Evolutionary conservation across 2,888 invertebrate genomes (phyloP), one percentile per base, ranked within the genome.

Genomic region (Eupeodes luniger): DNA sequence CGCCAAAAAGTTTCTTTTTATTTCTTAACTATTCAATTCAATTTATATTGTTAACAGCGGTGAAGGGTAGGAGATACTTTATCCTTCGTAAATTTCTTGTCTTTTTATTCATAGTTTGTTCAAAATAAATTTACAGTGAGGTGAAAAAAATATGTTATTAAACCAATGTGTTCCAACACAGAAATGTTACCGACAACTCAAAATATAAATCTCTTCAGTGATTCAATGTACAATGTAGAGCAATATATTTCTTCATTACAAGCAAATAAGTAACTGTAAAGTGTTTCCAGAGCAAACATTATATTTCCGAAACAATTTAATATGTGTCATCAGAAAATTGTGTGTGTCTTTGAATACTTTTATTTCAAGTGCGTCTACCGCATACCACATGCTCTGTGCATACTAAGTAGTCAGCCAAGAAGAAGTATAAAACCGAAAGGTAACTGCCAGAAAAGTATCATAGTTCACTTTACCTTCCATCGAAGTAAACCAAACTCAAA

Each of bases 21-120:
- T 67, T 49, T 69, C 79, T 53, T 74, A 86, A 79, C 86, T 86
- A 79, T 86, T 86, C 82, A 86, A 86, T 86, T 86, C 75, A 82
- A 70, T 70, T 70, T 70, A 86, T 86, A 79, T 82, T 82, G 86
- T 57, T 55, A 86, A 82, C 78, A 40, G 40, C 40, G 9, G 40
- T 9, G 55, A 16, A 70, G 53, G 55, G 9, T 3, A 3, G 55
- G 36, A 70, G 53, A 70, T 70, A 55, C 75, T 79, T 74, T 78
- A 82, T 82, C 77, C 66, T 81, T 77, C 44, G 64, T 55, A 40
- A 53, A 49, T 55, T 51, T 47, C 51, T 12, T 19, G 2, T 9
- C 10, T n/a, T n/a, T 36, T 9, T 16, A 2, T 40, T 27, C 6
- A 16, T 59, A 14, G 6, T 59, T 61, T 9, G 59, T 59, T 34